Base-by-base conservation (phyloP, 2,888 invertebrate genomes). In the Mellilla xanthometata region DNA sequence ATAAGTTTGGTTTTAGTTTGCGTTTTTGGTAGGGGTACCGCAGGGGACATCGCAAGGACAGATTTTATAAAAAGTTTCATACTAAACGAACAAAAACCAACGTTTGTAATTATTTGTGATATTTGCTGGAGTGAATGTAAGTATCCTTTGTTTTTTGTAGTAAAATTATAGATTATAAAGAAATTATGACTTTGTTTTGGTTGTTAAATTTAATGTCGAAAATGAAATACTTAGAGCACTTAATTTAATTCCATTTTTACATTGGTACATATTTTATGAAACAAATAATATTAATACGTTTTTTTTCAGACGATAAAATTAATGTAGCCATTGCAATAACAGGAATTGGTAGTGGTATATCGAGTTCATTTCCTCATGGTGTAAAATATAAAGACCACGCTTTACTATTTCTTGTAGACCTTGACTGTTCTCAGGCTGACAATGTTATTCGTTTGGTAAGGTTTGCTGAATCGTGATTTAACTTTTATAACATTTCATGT, bases 121-220 rank as follows among this genome's bases (percentile, higher is more conserved):
- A 42, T 77, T 11, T 81, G 81, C 48, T 83, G 83, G 84, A 39
- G 45, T 2, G 65, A 62, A 40, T 56, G 81, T 81, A 56, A 71
- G 78, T 68, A 32, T 19, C 3, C 15, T 19, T 19, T 5, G 4
- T 19, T 19, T 19, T 5, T 5, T 19, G 4, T 19, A 5, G 6
- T 19, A 15, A 3, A 15, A 3, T 19, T 19, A 5, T 6, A 5
- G 3, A 19, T 19, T 19, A n/a, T n/a, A n/a, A n/a, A n/a, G n/a
- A n/a, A n/a, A n/a, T n/a, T n/a, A n/a, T n/a, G n/a, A n/a, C n/a
- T n/a, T n/a, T n/a, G n/a, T n/a, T n/a, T n/a, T n/a, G n/a, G n/a
- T n/a, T n/a, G n/a, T n/a, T n/a, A n/a, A n/a, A n/a, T n/a, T n/a
- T n/a, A n/a, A n/a, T n/a, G n/a, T n/a, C n/a, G n/a, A n/a, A n/a